phyloP scores from a whole-genome alignment of 2,888 invertebrate genomes.

The Cryptocheilus praepositus region DNA sequence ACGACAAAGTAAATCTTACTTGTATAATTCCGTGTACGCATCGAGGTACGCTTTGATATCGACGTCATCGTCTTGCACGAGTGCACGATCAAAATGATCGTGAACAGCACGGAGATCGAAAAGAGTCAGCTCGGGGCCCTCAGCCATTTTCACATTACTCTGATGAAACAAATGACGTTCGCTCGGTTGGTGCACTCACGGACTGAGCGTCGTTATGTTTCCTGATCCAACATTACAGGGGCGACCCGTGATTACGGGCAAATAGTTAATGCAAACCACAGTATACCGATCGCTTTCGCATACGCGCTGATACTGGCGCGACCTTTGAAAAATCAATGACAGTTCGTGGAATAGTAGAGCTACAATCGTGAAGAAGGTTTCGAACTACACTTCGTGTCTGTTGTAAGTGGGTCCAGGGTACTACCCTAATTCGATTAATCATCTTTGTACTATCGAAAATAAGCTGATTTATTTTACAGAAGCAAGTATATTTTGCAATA shows the following conservation, averaged over 20 bases:
- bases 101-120: conserved; percentile 80
- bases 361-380: no score
- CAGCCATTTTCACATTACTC: conserved; percentile 62
- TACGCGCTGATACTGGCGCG: no score
- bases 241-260: background rate
- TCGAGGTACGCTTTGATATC: conserved; percentile 84
- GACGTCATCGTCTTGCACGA: conserved; percentile 84
- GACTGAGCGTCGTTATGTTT: conserved; percentile 23
- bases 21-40: conserved; percentile 88
- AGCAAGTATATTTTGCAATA: no score
- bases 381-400: no score
- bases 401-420: no score
- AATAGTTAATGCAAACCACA: no score
- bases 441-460: no score
- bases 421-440: no score
- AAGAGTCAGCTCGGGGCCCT: conserved; percentile 58
- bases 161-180: background rate
- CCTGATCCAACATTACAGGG: conserved; percentile 5
- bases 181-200: background rate
- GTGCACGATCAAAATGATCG: conserved; percentile 81
- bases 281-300: no score
- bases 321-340: no score
- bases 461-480: no score
- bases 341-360: no score
- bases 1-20: conserved; percentile 78